Conservation (phyloP, 2,888 invertebrate genomes). For the Volucella bombylans region DNA sequence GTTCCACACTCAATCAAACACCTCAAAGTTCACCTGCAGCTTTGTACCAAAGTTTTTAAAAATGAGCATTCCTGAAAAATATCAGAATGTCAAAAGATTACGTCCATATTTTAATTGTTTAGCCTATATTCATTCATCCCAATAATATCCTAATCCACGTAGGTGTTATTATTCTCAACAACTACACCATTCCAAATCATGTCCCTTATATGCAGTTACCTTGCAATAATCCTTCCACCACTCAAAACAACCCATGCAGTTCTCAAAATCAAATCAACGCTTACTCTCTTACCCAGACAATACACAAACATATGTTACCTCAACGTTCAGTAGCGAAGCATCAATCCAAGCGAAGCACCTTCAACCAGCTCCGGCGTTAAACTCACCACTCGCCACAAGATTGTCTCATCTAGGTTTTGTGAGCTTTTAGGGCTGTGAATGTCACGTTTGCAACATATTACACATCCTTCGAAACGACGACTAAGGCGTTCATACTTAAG, state of each 20-base stretch:
- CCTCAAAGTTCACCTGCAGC: too few species aligned
- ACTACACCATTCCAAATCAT: not conserved
- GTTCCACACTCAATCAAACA: not conserved
- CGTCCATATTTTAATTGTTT: not conserved
- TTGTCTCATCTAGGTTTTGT: slow-evolving; percentile 21
- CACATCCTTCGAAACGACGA: too few species aligned
- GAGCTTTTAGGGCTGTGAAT: slow-evolving; percentile 17
- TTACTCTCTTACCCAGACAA: too few species aligned
- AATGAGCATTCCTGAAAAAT: slow-evolving; percentile 9
- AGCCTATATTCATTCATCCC: not conserved
- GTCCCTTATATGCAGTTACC: not conserved
- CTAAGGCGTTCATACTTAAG: slow-evolving; percentile 17
- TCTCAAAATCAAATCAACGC: too few species aligned
- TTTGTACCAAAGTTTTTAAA: slow-evolving; percentile 4
- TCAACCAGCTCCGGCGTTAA: not conserved
- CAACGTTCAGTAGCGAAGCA: not conserved
- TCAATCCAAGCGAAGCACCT: not conserved
- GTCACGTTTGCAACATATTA: too few species aligned
- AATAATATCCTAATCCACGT: not conserved
- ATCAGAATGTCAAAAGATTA: not conserved
- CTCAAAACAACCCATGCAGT: not conserved
- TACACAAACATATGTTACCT: too few species aligned
- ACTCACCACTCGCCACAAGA: slow-evolving; percentile 8
- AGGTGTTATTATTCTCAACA: slow-evolving; percentile 12
- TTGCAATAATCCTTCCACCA: not conserved